A percentile compares a stretch with the other conserved stretches of the same genome.
phyloP scores from a whole-genome alignment of 2,797 vertebrate genomes.

The Macrochelys suwanniensis region DNA sequence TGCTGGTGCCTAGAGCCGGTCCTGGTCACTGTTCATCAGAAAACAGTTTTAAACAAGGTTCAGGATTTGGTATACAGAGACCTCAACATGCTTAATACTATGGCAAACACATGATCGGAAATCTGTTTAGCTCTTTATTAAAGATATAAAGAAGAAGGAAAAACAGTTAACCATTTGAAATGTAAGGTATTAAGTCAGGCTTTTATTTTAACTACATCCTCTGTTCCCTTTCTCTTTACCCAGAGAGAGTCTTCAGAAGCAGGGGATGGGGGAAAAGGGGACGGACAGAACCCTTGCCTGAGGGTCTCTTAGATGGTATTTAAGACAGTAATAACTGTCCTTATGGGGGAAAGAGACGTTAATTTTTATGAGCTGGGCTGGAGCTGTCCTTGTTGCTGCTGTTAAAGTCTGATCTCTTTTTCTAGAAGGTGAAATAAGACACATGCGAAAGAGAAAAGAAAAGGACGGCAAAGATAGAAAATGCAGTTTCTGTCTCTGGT shows the following conservation, averaged over 20 bases:
- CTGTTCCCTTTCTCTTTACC: not conserved
- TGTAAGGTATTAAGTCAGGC: not conserved
- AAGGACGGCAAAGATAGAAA: not conserved
- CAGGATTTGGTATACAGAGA: not conserved
- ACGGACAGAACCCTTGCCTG: not conserved
- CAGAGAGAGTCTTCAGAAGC: too few species aligned
- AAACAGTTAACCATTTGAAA: not conserved
- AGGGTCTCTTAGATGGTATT: not conserved
- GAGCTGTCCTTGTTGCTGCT: not conserved
- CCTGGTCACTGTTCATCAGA: not conserved
- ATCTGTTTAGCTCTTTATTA: not conserved
- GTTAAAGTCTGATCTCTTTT: not conserved
- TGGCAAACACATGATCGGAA: not conserved
- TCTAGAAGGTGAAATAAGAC: not conserved
- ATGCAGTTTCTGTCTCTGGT: not conserved
- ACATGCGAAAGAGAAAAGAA: not conserved
- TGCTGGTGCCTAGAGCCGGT: too few species aligned
- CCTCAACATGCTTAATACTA: not conserved
- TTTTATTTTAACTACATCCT: not conserved
- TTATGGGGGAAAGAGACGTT: not conserved
- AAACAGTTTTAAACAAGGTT: not conserved
- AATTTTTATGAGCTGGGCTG: not conserved
- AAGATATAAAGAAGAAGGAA: not conserved
- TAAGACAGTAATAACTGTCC: not conserved
- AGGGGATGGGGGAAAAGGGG: too few species aligned